Evolutionary conservation across 2,888 invertebrate genomes (phyloP).

Genomic region (Tricholauxania praeusta): DNA sequence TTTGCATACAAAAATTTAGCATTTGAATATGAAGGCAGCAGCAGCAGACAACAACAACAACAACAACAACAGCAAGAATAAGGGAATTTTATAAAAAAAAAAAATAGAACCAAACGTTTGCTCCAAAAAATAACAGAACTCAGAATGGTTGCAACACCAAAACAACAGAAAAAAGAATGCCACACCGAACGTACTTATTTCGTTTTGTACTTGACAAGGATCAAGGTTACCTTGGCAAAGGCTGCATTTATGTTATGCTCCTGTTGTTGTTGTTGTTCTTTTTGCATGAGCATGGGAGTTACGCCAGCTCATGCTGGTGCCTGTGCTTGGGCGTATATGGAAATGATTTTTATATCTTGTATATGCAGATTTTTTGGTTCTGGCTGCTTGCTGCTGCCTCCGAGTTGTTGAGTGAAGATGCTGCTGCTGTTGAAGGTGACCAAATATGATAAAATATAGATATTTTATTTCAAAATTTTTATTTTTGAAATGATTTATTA

Average conservation of each 20-base stretch:
- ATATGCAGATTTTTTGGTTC: slow-evolving; percentile 58
- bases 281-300: slow-evolving; percentile 6
- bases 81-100: slow-evolving; percentile 2
- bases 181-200: slow-evolving; percentile 34
- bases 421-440: slow-evolving; percentile 27
- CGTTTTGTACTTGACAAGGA: slow-evolving; percentile 61
- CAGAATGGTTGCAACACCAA: slow-evolving; percentile 3
- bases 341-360: slow-evolving; percentile 62
- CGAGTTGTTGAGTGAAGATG: slow-evolving; percentile 28
- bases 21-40: slow-evolving; percentile 17
- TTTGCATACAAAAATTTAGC: slow-evolving; percentile 31
- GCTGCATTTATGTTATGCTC: slow-evolving; percentile 2
- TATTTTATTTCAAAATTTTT: too few relatives aligned
- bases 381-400: too few relatives aligned
- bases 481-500: too few relatives aligned
- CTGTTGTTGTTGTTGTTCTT: slow-evolving; percentile 7
- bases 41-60: slow-evolving; percentile 31
- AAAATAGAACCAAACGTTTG: not conserved
- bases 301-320: not conserved
- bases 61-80: slow-evolving; percentile 25
- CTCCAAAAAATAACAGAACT: slow-evolving; percentile 9
- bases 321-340: slow-evolving; percentile 51
- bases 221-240: slow-evolving; percentile 55
- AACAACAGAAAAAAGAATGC: not conserved
- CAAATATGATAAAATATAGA: too few relatives aligned